Base-by-base conservation (phyloP, 2,888 invertebrate species). In the Argyresthia albistria region DNA sequence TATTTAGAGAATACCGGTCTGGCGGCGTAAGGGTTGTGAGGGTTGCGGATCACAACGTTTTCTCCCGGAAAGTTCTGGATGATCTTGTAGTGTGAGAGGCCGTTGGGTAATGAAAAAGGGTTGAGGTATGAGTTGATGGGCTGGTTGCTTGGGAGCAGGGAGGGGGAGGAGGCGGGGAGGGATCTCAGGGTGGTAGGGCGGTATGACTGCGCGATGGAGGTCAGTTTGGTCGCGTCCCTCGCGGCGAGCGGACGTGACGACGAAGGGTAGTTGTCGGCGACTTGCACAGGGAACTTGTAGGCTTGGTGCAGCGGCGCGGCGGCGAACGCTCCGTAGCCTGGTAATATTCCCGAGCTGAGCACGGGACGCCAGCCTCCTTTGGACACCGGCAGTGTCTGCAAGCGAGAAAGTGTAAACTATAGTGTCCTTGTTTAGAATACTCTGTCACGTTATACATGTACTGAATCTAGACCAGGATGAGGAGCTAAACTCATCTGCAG, bases 331-430 rank as follows among this genome's bases (percentile, higher is more conserved):
- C 73, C 75, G 61, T 84, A 88, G 1, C 80, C 55, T 0, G 80
- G 66, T 1, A 83, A 80, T 25, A 25, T 25, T 16, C 75, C 64
- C 4, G 83, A 77, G 3, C 89, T 88, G 12, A 91, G 66, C 16
- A 91, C 90, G 43, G 91, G 91, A 58, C 90, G 75, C 91, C 91
- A 91, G 46, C 91, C 91, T 60, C 90, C 88, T 64, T 90, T 89
- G 47, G 89, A 84, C 62, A 87, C 71, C 58, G 89, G 82, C 58
- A 88, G 60, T 55, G 73, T 69, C 88, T 88, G 79, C 37, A 86
- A 86, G 25, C 14, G 43, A 42, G 25, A 50, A 12, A 25, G 25
- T 8, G 45, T 25, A 25, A 25, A 6, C 6, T 25, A 25, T 2
- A 4, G 25, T 2, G 6, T 4, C 6, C 25, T 25, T 25, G n/a